These are phyloP conservation scores for Myxocyprinus asiaticus DNA, from an alignment of 2,113 vertebrate genomes.

Conservation along the genomic window DNA sequence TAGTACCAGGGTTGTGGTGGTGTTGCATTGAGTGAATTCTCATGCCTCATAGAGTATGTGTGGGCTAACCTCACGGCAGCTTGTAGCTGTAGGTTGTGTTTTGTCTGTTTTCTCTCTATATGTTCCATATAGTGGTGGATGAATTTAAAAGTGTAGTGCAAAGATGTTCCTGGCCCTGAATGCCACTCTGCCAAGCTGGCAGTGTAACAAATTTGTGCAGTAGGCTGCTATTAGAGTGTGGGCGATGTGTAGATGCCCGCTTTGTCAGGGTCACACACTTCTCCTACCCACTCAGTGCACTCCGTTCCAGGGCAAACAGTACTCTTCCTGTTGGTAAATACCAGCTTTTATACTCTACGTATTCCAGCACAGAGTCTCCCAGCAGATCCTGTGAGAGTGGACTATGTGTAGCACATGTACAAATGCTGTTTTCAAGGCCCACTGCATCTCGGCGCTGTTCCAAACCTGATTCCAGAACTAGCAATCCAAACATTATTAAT, in stretches of 20 bases:
- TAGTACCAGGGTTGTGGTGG: background rate
- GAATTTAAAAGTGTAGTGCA: constrained; percentile 9
- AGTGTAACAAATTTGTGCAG: constrained; percentile 49
- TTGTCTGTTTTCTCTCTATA: background rate
- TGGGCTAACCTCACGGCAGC: constrained; percentile 22
- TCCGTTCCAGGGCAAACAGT: constrained; percentile 55
- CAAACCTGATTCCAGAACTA: background rate
- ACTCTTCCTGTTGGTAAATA: constrained; percentile 57
- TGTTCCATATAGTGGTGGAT: background rate
- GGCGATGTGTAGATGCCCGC: constrained; percentile 53
- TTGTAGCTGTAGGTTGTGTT: constrained; percentile 15
- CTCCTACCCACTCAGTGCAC: constrained; percentile 54
- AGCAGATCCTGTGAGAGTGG: too few relatives aligned
- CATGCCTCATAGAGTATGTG: background rate
- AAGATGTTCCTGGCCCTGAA: constrained; percentile 23
- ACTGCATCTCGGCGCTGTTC: background rate
- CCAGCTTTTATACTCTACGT: constrained; percentile 34
- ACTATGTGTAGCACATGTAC: background rate
- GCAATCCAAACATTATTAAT: background rate
- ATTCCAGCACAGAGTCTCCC: constrained; percentile 1
- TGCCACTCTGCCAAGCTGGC: constrained; percentile 43
- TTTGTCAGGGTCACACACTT: constrained; percentile 57
- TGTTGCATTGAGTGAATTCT: constrained; percentile 4
- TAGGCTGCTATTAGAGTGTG: constrained; percentile 52
- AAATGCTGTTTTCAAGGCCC: background rate